Percentiles rank a stretch among this genome's conserved stretches.
Conservation (phyloP, 2,113 vertebrate species). For the Pseudois nayaur region DNA sequence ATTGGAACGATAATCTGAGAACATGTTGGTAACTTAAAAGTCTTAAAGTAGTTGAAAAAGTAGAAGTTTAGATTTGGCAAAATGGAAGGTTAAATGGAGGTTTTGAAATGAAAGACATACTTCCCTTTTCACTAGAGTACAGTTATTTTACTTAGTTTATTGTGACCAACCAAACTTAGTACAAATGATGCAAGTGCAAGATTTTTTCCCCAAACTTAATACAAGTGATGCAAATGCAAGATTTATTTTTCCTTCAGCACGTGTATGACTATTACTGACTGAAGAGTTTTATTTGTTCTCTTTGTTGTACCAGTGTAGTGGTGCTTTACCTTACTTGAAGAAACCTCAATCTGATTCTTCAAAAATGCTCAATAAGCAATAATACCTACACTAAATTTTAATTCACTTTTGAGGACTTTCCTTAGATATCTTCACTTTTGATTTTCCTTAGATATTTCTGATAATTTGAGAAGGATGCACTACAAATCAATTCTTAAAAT, state of each 20-base stretch:
- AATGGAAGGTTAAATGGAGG: background rate
- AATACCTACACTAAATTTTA: background rate
- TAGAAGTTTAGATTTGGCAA: background rate
- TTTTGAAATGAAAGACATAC: background rate
- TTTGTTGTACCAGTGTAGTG: background rate
- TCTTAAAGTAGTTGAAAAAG: background rate
- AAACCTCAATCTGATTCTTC: background rate
- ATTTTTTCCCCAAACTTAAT: background rate
- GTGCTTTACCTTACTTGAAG: background rate
- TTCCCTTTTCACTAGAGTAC: background rate
- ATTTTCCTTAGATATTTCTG: background rate
- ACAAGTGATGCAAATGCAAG: background rate
- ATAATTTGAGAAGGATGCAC: background rate
- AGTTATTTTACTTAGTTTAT: background rate
- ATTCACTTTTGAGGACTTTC: conserved; percentile 7
- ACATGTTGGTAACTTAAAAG: background rate
- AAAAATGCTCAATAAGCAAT: background rate
- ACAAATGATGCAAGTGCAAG: background rate
- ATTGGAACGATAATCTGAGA: background rate
- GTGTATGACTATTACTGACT: background rate
- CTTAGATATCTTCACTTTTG: background rate
- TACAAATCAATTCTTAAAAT: background rate
- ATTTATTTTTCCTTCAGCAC: background rate
- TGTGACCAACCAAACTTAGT: background rate
- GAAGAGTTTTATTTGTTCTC: background rate